phyloP scores from a whole-genome alignment of 2,888 invertebrate species.

The Yponomeuta cagnagella region DNA sequence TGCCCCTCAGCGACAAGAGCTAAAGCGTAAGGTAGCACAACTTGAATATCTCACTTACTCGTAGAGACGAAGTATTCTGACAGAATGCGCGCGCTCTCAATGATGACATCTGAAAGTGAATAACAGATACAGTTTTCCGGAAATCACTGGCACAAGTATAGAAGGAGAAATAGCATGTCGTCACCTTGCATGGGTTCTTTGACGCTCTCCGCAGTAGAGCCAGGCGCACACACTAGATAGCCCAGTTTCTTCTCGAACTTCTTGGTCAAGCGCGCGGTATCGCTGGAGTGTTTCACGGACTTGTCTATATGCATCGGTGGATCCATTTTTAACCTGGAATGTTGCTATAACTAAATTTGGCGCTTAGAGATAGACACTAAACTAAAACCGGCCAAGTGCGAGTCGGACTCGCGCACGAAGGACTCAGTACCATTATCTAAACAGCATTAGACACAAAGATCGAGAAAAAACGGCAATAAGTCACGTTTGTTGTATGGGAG shows the following conservation, averaged over 20 bases:
- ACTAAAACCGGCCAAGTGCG: too few species aligned
- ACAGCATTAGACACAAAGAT: too few species aligned
- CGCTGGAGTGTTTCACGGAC: slow-evolving; percentile 46
- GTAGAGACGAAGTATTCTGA: slow-evolving; percentile 50
- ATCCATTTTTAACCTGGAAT: slow-evolving; percentile 4
- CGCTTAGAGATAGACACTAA: too few species aligned
- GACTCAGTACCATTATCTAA: too few species aligned
- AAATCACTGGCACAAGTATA: too few species aligned
- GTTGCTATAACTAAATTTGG: neutral
- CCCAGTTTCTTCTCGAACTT: slow-evolving; percentile 56
- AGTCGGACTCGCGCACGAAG: too few species aligned
- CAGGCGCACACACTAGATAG: slow-evolving; percentile 36
- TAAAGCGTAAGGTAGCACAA: too few species aligned
- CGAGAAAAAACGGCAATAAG: too few species aligned
- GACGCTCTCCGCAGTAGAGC: slow-evolving; percentile 36
- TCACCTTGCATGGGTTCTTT: slow-evolving; percentile 27
- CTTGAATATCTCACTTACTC: slow-evolving; percentile 38
- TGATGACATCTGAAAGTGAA: slow-evolving; percentile 48
- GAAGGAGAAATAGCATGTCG: too few species aligned
- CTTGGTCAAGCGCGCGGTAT: slow-evolving; percentile 51
- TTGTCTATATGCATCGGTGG: slow-evolving; percentile 44
- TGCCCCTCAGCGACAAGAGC: too few species aligned
- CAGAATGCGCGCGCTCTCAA: slow-evolving; percentile 49
- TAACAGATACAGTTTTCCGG: neutral
- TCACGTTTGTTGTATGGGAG: too few species aligned